Percentiles rank a stretch among this genome's conserved stretches.
These are phyloP conservation scores for Labeo rohita DNA, from an alignment of 2,113 vertebrate genomes.

Conservation along the genomic window DNA sequence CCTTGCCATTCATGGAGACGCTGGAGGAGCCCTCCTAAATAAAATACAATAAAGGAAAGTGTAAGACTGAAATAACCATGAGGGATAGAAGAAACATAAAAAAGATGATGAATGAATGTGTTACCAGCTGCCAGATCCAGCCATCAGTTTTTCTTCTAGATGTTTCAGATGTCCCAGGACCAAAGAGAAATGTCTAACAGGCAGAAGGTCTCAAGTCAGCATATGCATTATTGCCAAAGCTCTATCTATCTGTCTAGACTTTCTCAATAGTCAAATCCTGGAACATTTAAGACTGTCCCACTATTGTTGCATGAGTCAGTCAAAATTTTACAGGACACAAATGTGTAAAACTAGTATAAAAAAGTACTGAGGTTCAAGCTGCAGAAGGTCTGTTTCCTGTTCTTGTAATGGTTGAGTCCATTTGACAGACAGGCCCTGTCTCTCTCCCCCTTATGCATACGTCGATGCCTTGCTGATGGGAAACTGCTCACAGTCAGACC, in stretches of 20 bases:
- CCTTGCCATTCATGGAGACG: slow-evolving; percentile 71
- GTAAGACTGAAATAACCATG: neutral
- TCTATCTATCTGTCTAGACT: neutral
- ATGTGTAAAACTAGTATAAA: neutral
- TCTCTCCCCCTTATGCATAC: neutral
- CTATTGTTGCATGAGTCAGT: neutral
- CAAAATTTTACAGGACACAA: neutral
- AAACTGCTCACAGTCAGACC: neutral
- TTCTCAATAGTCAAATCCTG: neutral
- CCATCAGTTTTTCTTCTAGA: slow-evolving; percentile 73
- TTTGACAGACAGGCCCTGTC: slow-evolving; percentile 1
- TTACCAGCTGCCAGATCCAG: slow-evolving; percentile 96
- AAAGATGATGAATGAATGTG: slow-evolving; percentile 14
- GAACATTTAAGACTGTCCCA: neutral
- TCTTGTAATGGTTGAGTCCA: neutral
- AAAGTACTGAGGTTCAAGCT: neutral
- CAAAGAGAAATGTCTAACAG: slow-evolving; percentile 78
- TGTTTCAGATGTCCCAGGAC: slow-evolving; percentile 77
- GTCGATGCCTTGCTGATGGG: neutral
- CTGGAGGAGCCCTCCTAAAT: slow-evolving; percentile 85
- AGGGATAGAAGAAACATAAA: neutral
- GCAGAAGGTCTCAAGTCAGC: slow-evolving; percentile 1
- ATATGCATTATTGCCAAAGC: neutral
- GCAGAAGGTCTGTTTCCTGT: neutral
- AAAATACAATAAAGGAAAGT: slow-evolving; percentile 22